Percentiles rank a stretch among this genome's conserved stretches.
phyloP scores from a whole-genome alignment of 92 coral and sea anemone genomes.

The Parazoanthus atlanticus region DNA sequence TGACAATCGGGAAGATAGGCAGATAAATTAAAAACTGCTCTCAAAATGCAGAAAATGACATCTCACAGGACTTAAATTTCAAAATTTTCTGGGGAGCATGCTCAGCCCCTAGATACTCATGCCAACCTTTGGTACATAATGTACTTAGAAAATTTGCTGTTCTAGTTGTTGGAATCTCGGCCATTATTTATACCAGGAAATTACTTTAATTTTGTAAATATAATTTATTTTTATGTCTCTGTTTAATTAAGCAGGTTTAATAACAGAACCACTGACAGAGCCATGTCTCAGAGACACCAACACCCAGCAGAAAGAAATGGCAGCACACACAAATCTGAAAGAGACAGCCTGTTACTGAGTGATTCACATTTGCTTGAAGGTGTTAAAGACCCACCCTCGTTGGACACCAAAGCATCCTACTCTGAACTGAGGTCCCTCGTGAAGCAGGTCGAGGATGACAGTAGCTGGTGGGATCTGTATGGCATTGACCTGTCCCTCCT shows the following conservation, averaged over 20 bases:
- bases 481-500: conserved; percentile 75
- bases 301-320: neutral
- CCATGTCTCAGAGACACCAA: conserved; percentile 19
- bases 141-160: too few species aligned
- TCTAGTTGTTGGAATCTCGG: too few species aligned
- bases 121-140: too few species aligned
- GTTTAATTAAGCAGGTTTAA: neutral
- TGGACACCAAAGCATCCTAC: conserved; percentile 63
- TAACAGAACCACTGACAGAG: conserved; percentile 7
- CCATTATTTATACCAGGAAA: too few species aligned
- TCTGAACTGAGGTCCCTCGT: conserved; percentile 65
- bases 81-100: too few species aligned
- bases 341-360: neutral
- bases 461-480: conserved; percentile 90
- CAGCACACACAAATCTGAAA: conserved; percentile 9
- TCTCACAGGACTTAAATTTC: too few species aligned
- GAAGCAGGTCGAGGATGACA: conserved; percentile 58
- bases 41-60: too few species aligned
- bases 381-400: neutral
- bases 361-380: neutral
- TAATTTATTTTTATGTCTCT: conserved; percentile 4
- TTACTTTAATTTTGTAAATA: too few species aligned
- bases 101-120: too few species aligned
- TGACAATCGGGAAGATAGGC: too few species aligned
- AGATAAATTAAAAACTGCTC: too few species aligned